These are phyloP conservation scores for Nyctibius bracteatus DNA, from an alignment of 2,113 vertebrate species.

Conservation along the genomic window DNA sequence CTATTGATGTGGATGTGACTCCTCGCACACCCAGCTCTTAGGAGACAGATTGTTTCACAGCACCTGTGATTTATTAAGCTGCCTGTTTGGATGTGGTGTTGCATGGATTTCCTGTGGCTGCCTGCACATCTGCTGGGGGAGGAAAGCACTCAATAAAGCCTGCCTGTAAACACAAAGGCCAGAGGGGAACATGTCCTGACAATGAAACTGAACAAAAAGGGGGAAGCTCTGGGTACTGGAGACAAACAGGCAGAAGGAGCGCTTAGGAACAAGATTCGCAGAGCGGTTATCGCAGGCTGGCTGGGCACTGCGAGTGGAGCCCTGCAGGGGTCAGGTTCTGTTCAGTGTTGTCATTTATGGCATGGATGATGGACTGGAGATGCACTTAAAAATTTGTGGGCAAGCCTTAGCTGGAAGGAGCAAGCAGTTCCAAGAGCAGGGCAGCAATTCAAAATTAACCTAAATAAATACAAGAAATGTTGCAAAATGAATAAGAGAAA, in stretches of 20 bases:
- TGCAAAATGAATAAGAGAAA: not conserved
- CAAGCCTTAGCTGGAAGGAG: not conserved
- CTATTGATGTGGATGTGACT: not conserved
- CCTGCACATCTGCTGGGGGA: not conserved
- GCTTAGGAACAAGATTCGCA: not conserved
- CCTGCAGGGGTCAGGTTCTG: not conserved
- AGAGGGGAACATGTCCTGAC: not conserved
- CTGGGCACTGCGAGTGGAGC: not conserved
- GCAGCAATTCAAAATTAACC: not conserved
- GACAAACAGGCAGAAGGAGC: not conserved
- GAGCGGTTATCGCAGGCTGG: not conserved
- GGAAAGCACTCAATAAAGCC: constrained; percentile 4
- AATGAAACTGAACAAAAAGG: not conserved
- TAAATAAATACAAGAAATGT: not conserved
- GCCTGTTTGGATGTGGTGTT: not conserved
- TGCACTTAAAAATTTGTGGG: not conserved
- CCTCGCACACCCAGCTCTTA: accelerated
- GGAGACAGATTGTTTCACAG: not conserved
- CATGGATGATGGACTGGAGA: not conserved
- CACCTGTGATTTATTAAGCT: constrained; percentile 18
- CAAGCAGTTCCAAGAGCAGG: not conserved
- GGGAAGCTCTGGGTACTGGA: not conserved
- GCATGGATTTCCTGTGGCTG: not conserved
- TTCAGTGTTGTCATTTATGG: not conserved
- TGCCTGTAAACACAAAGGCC: constrained; percentile 4